Percentiles rank a stretch among this genome's conserved stretches.
Conservation (phyloP, 2,113 vertebrate genomes). For the cattle (Bos taurus) region DNA sequence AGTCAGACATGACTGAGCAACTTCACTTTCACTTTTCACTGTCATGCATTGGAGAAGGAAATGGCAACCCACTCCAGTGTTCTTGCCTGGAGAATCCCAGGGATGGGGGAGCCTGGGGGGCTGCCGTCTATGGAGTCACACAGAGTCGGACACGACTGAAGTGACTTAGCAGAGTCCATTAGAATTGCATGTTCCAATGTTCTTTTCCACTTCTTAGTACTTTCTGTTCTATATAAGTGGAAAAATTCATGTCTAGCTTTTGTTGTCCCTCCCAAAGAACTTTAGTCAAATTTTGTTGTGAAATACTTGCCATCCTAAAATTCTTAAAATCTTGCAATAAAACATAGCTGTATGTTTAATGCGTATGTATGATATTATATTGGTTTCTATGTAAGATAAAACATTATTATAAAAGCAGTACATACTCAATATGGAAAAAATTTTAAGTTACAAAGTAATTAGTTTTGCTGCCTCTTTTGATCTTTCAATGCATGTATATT, state of each 20-base stretch:
- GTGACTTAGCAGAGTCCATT: background rate
- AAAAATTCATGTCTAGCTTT: slow-evolving; percentile 10
- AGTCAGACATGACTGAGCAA: too few relatives aligned
- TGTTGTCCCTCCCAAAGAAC: background rate
- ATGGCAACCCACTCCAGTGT: too few relatives aligned
- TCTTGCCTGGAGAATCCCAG: too few relatives aligned
- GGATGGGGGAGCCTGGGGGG: too few relatives aligned
- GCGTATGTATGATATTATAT: background rate
- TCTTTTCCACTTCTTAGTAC: background rate
- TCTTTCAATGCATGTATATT: background rate
- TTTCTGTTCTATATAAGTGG: background rate
- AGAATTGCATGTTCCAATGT: background rate
- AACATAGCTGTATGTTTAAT: background rate
- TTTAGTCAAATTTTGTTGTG: slow-evolving; percentile 3
- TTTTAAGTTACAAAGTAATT: background rate
- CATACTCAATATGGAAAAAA: background rate
- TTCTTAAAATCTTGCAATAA: background rate
- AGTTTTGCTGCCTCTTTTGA: background rate
- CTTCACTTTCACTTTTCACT: too few relatives aligned
- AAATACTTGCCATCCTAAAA: background rate
- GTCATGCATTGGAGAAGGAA: too few relatives aligned
- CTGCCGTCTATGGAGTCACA: too few relatives aligned
- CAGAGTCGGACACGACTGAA: too few relatives aligned
- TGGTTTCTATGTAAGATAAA: background rate
- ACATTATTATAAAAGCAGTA: background rate